Percentiles rank a stretch among this genome's conserved stretches.
Evolutionary conservation across 1,140 invertebrate species (phyloP).

Genomic region (Hormaphis cornu): DNA sequence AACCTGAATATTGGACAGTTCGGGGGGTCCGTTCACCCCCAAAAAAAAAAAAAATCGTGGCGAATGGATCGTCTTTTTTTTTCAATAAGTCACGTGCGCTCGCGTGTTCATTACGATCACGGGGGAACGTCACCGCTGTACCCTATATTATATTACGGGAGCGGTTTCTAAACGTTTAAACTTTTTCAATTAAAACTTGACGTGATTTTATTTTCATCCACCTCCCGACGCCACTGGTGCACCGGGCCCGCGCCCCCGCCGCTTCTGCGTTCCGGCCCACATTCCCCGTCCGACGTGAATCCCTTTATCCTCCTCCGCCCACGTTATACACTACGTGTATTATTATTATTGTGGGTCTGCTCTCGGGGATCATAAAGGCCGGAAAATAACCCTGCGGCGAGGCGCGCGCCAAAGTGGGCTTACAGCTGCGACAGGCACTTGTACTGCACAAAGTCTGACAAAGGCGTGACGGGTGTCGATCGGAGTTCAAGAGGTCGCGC

Average conservation of each 20-base stretch:
- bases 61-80: background rate
- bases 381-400: constrained; percentile 25
- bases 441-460: constrained; percentile 16
- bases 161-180: constrained; percentile 17
- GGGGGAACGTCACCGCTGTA: too few relatives aligned
- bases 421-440: constrained; percentile 21
- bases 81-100: background rate
- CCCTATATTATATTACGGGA: background rate
- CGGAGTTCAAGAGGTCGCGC: constrained; percentile 26
- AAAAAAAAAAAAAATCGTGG: background rate
- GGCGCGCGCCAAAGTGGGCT: constrained; percentile 22
- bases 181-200: constrained; percentile 31
- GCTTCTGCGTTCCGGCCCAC: too few relatives aligned
- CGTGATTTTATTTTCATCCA: constrained; percentile 7
- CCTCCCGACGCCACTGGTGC: background rate
- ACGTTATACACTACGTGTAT: background rate
- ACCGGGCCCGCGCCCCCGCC: background rate
- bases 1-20: too few relatives aligned
- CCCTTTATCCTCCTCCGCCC: background rate
- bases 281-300: too few relatives aligned
- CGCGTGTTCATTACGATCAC: too few relatives aligned
- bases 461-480: constrained; percentile 28
- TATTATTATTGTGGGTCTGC: background rate
- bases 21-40: too few relatives aligned
- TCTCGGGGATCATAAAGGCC: constrained; percentile 2